A percentile compares a stretch with the other conserved stretches of the same genome.
These are phyloP conservation scores for Phrynocephalus guinanensis DNA, from an alignment of 2,797 vertebrate species.

Conservation along the genomic window DNA sequence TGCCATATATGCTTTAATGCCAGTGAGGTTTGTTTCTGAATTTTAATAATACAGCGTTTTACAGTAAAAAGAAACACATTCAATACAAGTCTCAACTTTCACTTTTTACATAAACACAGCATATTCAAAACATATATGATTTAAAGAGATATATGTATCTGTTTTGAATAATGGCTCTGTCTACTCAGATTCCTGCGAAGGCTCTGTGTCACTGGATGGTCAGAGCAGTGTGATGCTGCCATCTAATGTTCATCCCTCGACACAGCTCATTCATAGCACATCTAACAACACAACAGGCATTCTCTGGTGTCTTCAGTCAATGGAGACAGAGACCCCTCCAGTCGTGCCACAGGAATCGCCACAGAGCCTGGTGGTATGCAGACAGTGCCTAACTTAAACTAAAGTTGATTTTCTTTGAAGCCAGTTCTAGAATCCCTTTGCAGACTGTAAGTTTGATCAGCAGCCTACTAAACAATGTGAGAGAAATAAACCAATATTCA, in stretches of 20 bases:
- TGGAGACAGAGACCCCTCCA: neutral
- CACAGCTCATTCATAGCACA: constrained; percentile 33
- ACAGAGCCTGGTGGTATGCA: neutral
- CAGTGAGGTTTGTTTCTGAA: neutral
- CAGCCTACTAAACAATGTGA: too few relatives aligned
- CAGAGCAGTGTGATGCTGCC: constrained; percentile 59
- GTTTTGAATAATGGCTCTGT: constrained; percentile 51
- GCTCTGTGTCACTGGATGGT: neutral
- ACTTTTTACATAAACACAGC: constrained; percentile 48
- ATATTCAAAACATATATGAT: constrained; percentile 49
- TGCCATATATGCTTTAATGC: neutral
- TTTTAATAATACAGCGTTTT: constrained; percentile 35
- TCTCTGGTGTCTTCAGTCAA: neutral
- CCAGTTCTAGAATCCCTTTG: neutral
- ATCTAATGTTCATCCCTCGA: constrained; percentile 61
- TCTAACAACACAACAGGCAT: neutral
- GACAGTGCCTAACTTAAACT: neutral
- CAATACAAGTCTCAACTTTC: constrained; percentile 51
- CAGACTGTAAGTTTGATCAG: neutral
- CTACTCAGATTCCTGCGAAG: constrained; percentile 12
- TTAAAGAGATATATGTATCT: constrained; percentile 34
- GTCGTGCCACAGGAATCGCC: neutral
- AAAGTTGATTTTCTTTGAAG: neutral
- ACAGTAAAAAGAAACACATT: constrained; percentile 46
- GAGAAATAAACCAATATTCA: too few relatives aligned